Base-by-base conservation (phyloP, 1,140 invertebrate genomes). In the Plectrocnemia conspersa region DNA sequence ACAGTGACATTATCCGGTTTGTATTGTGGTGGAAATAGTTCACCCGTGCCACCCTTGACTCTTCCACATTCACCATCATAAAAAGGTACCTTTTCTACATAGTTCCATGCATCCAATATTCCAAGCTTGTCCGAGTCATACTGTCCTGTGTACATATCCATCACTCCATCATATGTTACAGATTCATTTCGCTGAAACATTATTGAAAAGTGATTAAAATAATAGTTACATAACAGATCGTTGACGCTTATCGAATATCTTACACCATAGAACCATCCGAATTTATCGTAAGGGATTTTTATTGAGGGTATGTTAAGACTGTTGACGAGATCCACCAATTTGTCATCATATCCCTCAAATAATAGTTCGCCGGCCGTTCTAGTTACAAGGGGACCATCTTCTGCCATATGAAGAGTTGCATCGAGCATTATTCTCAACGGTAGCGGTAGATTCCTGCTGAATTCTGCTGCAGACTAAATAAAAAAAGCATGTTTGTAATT, bases 341-440 rank as follows among this genome's bases (percentile, higher is more conserved):
- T 66, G 66, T 90, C 87, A 2, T 82, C 68, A 59, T 84, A 91
- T 3, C 89, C 89, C 23, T 88, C 79, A 68, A 90, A 91, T 2
- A 90, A 66, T 50, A 85, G 74, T 66, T 85, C 75, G 11, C 76
- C 64, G 0, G 81, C 83, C 19, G 78, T 80, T 63, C 83, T 85
- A 0, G 78, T 84, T 0, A 84, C 64, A 53, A 80, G 74, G 45
- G 86, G 57, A 22, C 68, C 63, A 33, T 79, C 75, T 52, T 77
- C 75, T 35, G 77, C 71, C 45, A 62, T 45, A 18, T 74, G 62
- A 46, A 88, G 62, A 61, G 82, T 68, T 25, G 72, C 65, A 65
- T 81, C 77, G 0, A 81, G 68, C 0, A 76, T 55, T 42, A 77
- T 54, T 61, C 74, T 78, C 1, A 81, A 1, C 1, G 78, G 9